Evolutionary conservation across 2,113 vertebrate genomes (phyloP).

Genomic region (Forbesichthys papilliferus): DNA sequence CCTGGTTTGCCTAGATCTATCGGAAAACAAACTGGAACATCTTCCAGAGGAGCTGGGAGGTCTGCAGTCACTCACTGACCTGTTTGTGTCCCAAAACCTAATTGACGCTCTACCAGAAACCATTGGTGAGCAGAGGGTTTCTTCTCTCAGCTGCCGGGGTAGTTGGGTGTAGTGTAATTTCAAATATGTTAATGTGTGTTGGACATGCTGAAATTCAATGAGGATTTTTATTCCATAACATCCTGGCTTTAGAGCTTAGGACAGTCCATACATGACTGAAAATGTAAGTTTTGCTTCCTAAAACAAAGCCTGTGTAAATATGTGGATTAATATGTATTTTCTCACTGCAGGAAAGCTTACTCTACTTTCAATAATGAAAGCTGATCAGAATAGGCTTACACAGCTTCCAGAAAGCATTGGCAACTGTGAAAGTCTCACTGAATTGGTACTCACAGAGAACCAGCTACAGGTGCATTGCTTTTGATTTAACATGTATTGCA

Average conservation of each 20-base stretch:
- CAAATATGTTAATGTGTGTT: too few species aligned
- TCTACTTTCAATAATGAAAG: conserved; percentile 92
- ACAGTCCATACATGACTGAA: too few species aligned
- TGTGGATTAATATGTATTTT: not conserved
- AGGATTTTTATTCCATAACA: too few species aligned
- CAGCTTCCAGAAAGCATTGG: conserved; percentile 91
- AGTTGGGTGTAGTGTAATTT: too few species aligned
- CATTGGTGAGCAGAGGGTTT: conserved; percentile 80
- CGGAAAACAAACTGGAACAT: conserved; percentile 93
- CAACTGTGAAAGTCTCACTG: conserved; percentile 93
- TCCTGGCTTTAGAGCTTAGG: too few species aligned
- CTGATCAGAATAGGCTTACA: conserved; percentile 90
- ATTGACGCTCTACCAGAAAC: conserved; percentile 89
- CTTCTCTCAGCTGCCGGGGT: not conserved
- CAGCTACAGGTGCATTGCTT: conserved; percentile 83
- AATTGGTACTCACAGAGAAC: conserved; percentile 96
- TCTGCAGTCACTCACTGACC: conserved; percentile 86
- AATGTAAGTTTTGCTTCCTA: not conserved
- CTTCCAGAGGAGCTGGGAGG: conserved; percentile 92
- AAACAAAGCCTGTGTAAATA: not conserved
- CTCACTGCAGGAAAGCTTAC: conserved; percentile 83
- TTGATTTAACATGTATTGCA: not conserved
- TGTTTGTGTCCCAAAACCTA: conserved; percentile 95
- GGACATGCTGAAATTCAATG: too few species aligned
- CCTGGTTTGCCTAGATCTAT: conserved; percentile 94